Evolutionary conservation across 2,888 invertebrate genomes (phyloP), one percentile per base, ranked within the genome.

Genomic region (Acanthosepion esculentum): DNA sequence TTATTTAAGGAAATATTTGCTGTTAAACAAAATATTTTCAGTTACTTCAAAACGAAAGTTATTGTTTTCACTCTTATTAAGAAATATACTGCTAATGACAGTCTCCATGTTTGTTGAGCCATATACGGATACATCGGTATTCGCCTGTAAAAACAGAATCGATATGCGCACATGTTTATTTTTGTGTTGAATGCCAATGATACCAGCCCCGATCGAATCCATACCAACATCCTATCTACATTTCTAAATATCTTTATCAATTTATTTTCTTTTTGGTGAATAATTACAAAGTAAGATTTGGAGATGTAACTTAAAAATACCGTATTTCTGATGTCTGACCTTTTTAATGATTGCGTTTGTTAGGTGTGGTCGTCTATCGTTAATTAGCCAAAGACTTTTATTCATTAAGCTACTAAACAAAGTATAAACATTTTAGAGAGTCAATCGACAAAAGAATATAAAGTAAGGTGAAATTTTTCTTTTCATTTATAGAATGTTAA

Each of bases 341-440:
- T 78, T 78, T 78, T 78, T 78, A 78, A 3, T 78, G 15, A 78
- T 78, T 78, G 18, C 78, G 10, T 3, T 33, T n/a, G 15, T 78
- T 78, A 78, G 78, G 78, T 78, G 78, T 78, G 78, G 78, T 78
- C 78, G 78, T 78, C 78, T 78, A n/a, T n/a, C 12, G 78, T 33
- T 78, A 78, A 78, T 78, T 78, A 78, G 78, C 33, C 1, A 59
- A 78, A 12, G n/a, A 12, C 10, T 78, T 78, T 78, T n/a, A 78
- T 78, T 78, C 78, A 78, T 78, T 78, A 78, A 78, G n/a, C 78
- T 78, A n/a, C 78, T 12, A 78, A 78, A 78, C 78, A 78, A 78
- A 78, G 15, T 15, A 78, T 78, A 78, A 78, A 78, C 78, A 78
- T n/a, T 78, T 33, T n/a, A 33, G 15, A 15, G 12, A n/a, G 12